A percentile compares a stretch with the other conserved stretches of the same genome.
Evolutionary conservation across 2,797 vertebrate species (phyloP).

Genomic region (Girardinus metallicus): DNA sequence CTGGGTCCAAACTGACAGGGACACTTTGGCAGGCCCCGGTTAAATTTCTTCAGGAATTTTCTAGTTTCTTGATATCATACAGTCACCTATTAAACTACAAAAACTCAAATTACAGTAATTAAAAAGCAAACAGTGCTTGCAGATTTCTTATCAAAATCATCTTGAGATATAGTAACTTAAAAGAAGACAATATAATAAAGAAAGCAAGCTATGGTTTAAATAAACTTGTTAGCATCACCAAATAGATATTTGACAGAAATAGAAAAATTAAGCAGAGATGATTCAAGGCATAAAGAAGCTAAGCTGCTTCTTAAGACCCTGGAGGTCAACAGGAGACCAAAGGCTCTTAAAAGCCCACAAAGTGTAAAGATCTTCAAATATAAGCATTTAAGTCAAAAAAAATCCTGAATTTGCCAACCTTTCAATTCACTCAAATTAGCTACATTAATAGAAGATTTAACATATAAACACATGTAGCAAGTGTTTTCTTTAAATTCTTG

Average conservation of each 20-base stretch:
- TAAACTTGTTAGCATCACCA: conserved; percentile 23
- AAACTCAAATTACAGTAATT: neutral
- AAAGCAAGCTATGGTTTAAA: conserved; percentile 37
- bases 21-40: too few species aligned
- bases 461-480: neutral
- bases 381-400: neutral
- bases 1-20: too few species aligned
- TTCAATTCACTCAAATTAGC: neutral
- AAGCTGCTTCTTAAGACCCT: neutral
- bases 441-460: neutral
- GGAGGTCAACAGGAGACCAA: neutral
- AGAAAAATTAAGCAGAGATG: neutral
- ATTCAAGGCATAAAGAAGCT: neutral
- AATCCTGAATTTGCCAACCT: neutral
- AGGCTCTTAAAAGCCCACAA: neutral
- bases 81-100: neutral
- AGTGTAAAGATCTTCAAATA: neutral
- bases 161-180: neutral
- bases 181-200: neutral
- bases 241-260: conserved; percentile 1
- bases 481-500: neutral
- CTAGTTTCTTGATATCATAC: neutral
- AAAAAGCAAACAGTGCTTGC: neutral
- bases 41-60: too few species aligned
- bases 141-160: neutral